Evolutionary conservation across 2,797 vertebrate species (phyloP).

Genomic region (Gallinago solitaria): DNA sequence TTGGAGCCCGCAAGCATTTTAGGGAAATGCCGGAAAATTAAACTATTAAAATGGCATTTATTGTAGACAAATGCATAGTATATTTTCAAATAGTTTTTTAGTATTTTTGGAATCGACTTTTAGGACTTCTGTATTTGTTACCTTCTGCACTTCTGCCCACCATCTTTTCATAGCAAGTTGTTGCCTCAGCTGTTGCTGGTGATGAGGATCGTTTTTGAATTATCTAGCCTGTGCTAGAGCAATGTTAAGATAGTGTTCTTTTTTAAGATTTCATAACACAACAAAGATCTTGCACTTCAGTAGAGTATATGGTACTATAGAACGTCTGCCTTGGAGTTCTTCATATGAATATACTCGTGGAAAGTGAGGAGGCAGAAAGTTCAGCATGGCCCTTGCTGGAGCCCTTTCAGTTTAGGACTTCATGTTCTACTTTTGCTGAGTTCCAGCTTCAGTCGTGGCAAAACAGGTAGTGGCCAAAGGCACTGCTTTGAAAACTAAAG

Average conservation of each 20-base stretch:
- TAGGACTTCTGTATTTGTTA: neutral
- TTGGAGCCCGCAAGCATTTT: conserved; percentile 50
- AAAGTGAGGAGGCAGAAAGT: neutral
- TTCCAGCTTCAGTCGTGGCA: neutral
- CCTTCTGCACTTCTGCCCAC: neutral
- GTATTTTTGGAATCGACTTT: neutral
- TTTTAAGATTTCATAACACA: neutral
- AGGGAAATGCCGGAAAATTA: conserved; percentile 51
- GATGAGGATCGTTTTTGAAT: neutral
- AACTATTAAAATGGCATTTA: conserved; percentile 1
- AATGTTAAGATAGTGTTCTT: neutral
- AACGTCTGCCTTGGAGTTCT: neutral
- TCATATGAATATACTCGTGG: neutral
- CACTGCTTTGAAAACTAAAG: neutral
- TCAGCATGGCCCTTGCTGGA: neutral
- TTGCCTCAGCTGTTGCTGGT: neutral
- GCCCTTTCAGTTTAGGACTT: neutral
- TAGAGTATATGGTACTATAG: neutral
- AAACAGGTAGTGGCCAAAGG: neutral
- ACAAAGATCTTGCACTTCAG: neutral
- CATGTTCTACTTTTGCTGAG: neutral
- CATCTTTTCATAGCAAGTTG: neutral
- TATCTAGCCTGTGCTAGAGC: neutral
- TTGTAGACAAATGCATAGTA: neutral
- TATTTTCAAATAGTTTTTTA: neutral